Evolutionary conservation across 2,113 vertebrate genomes (phyloP).

Genomic region (Brachypodius melanocephalos): DNA sequence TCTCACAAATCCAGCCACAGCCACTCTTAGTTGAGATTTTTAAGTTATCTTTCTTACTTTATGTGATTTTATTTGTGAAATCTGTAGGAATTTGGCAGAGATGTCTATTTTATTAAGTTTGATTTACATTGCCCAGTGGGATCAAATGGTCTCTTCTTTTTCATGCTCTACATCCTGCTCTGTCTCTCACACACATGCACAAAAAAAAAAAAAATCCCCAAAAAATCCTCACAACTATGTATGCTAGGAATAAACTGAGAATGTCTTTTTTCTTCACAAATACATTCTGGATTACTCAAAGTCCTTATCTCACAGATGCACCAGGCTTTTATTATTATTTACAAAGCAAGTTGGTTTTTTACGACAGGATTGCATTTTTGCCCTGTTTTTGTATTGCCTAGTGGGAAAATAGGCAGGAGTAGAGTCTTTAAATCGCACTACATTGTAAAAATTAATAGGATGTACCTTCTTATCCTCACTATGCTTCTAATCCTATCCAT

Average conservation of each 20-base stretch:
- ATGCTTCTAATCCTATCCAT: not conserved
- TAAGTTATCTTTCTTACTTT: not conserved
- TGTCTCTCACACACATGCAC: not conserved
- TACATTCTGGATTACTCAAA: not conserved
- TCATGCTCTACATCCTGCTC: not conserved
- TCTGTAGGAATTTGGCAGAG: not conserved
- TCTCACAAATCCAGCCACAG: not conserved
- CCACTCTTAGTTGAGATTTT: not conserved
- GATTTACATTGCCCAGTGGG: not conserved
- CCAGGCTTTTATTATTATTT: not conserved
- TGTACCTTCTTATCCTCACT: not conserved
- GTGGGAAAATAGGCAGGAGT: not conserved
- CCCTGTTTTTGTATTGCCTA: not conserved
- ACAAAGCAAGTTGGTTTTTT: not conserved
- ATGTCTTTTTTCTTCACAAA: not conserved
- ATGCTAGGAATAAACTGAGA: not conserved
- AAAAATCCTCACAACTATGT: not conserved
- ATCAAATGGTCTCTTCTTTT: not conserved
- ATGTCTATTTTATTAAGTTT: not conserved
- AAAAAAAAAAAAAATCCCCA: rapidly evolving
- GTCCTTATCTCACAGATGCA: not conserved
- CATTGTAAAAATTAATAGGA: not conserved
- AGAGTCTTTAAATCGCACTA: not conserved
- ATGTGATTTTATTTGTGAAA: not conserved
- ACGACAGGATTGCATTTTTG: not conserved